Conservation (phyloP, 2,113 vertebrate species). For the Myrmophylax atrothorax region DNA sequence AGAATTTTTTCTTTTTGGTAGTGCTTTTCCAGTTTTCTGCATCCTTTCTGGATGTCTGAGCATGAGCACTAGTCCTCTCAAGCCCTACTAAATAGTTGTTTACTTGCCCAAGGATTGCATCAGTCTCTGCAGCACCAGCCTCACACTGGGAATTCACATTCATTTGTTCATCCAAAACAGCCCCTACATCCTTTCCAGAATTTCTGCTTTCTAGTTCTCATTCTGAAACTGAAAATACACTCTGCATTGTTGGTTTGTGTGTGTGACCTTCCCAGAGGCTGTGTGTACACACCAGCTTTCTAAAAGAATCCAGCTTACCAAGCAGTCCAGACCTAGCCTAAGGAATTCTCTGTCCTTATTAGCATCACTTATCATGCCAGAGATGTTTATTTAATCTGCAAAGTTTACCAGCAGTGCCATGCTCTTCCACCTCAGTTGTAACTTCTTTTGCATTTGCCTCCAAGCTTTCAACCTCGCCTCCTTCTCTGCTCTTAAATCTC, state of each 20-base stretch:
- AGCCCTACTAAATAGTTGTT: not conserved
- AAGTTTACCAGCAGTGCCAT: conserved; percentile 13
- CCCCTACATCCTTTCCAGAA: not conserved
- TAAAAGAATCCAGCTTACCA: conserved; percentile 7
- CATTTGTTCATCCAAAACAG: not conserved
- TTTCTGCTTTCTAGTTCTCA: not conserved
- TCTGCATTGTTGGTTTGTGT: not conserved
- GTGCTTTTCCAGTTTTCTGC: not conserved
- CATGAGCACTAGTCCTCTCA: not conserved
- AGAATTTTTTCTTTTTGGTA: not conserved
- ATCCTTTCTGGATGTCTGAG: not conserved
- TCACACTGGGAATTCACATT: not conserved
- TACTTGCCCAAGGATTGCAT: conserved; percentile 6
- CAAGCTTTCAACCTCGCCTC: not conserved
- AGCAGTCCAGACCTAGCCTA: not conserved
- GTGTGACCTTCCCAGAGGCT: conserved; percentile 16
- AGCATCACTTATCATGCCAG: conserved; percentile 46
- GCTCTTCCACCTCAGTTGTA: conserved; percentile 24
- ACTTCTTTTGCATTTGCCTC: conserved; percentile 36
- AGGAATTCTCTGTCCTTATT: conserved; percentile 42
- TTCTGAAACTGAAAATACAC: not conserved
- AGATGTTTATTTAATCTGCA: conserved; percentile 31
- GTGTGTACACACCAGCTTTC: not conserved
- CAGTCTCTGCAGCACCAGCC: not conserved
- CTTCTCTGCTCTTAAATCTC: not conserved